Conservation (phyloP, 2,113 vertebrate species). For the Pangasianodon hypophthalmus region DNA sequence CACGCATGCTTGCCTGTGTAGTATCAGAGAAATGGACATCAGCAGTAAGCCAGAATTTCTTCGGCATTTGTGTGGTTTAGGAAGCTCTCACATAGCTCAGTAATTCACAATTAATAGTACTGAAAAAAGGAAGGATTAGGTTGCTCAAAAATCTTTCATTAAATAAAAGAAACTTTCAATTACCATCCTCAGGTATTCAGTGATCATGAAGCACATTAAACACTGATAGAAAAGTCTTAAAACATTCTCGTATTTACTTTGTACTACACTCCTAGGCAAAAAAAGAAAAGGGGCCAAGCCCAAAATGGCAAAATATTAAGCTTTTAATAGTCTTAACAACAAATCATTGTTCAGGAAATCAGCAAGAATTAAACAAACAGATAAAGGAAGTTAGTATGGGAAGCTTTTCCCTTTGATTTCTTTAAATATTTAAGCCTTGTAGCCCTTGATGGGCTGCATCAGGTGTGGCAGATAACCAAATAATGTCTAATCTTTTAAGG, state of each 20-base stretch:
- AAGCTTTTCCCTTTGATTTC: too few relatives aligned
- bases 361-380: too few relatives aligned
- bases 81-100: background rate
- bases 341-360: too few relatives aligned
- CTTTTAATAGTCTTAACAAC: too few relatives aligned
- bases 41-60: background rate
- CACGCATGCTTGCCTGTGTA: background rate
- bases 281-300: too few relatives aligned
- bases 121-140: background rate
- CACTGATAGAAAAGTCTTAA: background rate
- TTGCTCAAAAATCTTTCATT: background rate
- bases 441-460: too few relatives aligned
- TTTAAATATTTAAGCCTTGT: too few relatives aligned
- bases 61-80: background rate
- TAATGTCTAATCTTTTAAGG: too few relatives aligned
- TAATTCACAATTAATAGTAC: background rate
- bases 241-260: background rate
- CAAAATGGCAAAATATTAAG: too few relatives aligned
- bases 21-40: background rate
- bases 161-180: background rate
- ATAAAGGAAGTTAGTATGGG: too few relatives aligned
- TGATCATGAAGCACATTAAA: background rate
- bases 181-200: background rate
- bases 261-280: background rate
- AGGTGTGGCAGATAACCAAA: too few relatives aligned